Evolutionary conservation across 2,113 vertebrate genomes (phyloP).

Genomic region (Phyllostomus discolor): DNA sequence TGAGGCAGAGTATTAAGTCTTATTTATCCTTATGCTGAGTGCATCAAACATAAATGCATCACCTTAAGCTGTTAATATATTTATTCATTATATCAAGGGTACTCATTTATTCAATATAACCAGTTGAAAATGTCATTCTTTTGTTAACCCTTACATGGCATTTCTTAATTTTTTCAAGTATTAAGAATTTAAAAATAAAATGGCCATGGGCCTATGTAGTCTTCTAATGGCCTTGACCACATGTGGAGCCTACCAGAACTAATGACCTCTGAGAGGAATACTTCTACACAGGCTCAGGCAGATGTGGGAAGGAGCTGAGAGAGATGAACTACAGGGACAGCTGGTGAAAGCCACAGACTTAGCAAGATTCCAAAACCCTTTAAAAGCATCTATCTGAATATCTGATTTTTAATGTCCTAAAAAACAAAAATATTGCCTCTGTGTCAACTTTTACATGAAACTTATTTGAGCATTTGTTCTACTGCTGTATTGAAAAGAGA

Average conservation of each 20-base stretch:
- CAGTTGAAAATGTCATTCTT: neutral
- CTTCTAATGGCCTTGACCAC: too few species aligned
- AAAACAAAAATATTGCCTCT: neutral
- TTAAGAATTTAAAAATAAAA: neutral
- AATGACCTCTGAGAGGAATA: neutral
- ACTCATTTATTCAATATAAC: neutral
- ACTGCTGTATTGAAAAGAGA: neutral
- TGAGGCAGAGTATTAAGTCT: neutral
- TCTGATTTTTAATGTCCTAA: neutral
- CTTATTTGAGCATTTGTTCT: neutral
- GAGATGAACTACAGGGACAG: neutral
- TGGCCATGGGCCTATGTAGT: neutral
- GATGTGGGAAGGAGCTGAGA: neutral
- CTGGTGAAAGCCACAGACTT: neutral
- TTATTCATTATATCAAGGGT: neutral
- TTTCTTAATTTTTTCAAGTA: neutral
- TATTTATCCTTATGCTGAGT: neutral
- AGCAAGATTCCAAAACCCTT: neutral
- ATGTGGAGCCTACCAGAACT: fast-evolving
- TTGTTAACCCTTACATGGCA: neutral
- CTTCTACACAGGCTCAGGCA: neutral
- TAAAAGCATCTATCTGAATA: neutral
- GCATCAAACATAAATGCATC: neutral
- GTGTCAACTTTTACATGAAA: neutral
- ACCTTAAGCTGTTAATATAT: neutral